Evolutionary conservation across 2,888 invertebrate genomes (phyloP).

Genomic region (Andrena bucephala): DNA sequence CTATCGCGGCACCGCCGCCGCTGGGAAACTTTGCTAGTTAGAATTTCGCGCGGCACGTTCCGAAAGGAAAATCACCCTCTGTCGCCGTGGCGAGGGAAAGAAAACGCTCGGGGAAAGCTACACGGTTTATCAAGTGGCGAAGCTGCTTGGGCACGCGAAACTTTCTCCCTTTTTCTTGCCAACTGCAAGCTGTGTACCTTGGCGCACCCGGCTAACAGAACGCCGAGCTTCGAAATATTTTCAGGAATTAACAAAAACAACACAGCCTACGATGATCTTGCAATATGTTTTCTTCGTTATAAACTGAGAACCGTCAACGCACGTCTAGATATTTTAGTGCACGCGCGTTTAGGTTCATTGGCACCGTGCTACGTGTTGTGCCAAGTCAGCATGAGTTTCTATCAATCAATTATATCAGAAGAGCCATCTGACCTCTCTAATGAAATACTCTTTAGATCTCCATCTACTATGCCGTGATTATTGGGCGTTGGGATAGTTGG

Average conservation of each 20-base stretch:
- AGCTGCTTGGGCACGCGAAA: conserved; percentile 37
- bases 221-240: neutral
- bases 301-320: neutral
- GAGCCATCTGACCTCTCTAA: neutral
- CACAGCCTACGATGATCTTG: neutral
- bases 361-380: too few relatives aligned
- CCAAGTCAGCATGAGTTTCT: neutral
- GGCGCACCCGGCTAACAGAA: neutral
- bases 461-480: neutral
- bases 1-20: conserved; percentile 40
- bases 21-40: conserved; percentile 75
- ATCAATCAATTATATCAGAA: neutral
- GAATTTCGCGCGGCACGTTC: conserved; percentile 71
- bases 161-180: conserved; percentile 1
- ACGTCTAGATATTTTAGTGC: neutral
- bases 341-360: too few relatives aligned
- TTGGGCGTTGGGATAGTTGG: neutral
- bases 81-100: conserved; percentile 51
- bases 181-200: conserved; percentile 7
- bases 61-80: conserved; percentile 72
- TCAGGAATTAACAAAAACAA: conserved; percentile 1
- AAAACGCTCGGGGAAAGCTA: conserved; percentile 53
- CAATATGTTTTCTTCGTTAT: neutral
- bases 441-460: neutral
- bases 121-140: conserved; percentile 57